These are phyloP conservation scores for Rutilus rutilus DNA, from an alignment of 2,113 vertebrate species.

Conservation along the genomic window DNA sequence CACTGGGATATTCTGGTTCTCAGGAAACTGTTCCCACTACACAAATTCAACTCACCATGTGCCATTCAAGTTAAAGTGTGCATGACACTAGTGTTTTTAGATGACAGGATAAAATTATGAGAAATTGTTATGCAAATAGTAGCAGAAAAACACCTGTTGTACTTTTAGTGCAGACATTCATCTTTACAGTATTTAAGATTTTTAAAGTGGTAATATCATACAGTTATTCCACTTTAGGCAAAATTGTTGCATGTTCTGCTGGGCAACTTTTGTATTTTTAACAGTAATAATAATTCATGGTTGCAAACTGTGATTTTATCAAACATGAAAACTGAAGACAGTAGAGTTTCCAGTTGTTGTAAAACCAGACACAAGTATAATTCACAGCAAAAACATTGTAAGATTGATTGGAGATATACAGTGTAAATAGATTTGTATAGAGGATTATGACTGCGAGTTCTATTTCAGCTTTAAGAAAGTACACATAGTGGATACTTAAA, in stretches of 20 bases:
- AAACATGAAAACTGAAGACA: neutral
- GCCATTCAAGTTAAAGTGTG: slow-evolving; percentile 2
- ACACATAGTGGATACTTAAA: neutral
- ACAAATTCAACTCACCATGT: neutral
- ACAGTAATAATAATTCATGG: neutral
- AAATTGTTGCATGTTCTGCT: neutral
- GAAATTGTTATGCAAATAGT: neutral
- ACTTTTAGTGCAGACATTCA: neutral
- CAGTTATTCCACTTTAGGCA: neutral
- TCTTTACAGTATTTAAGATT: neutral
- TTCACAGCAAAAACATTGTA: neutral
- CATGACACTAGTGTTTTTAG: slow-evolving; percentile 5
- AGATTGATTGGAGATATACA: neutral
- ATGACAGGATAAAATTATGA: neutral
- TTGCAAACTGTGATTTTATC: neutral
- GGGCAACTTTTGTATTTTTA: neutral
- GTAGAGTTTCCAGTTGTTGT: neutral
- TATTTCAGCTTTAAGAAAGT: neutral
- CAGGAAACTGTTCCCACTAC: neutral
- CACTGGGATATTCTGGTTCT: neutral
- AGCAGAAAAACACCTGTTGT: neutral
- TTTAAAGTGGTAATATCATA: neutral
- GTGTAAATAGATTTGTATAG: neutral
- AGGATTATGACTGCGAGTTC: neutral
- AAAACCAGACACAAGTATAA: neutral